Percentiles rank a stretch among this genome's conserved stretches.
Evolutionary conservation across 1,140 invertebrate species (phyloP).

Genomic region (Psilanteris sp.): DNA sequence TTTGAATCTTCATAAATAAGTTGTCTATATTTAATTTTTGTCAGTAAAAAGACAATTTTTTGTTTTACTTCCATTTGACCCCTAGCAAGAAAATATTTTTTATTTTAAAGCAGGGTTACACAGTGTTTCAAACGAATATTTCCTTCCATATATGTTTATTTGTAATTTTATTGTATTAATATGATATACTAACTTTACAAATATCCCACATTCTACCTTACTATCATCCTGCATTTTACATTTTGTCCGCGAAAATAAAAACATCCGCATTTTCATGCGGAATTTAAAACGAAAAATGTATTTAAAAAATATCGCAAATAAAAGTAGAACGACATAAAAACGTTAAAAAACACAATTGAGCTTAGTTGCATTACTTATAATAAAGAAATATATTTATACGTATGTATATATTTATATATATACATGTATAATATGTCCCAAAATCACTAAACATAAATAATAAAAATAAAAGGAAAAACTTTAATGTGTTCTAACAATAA

Average conservation of each 20-base stretch:
- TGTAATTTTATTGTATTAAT: constrained; percentile 33
- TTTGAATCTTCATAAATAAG: too few species aligned
- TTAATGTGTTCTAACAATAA: constrained; percentile 27
- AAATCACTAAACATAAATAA: constrained; percentile 19
- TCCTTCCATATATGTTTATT: constrained; percentile 40
- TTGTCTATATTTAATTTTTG: too few species aligned
- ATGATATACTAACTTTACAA: constrained; percentile 30
- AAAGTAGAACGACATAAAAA: constrained; percentile 29
- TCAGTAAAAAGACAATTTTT: too few species aligned
- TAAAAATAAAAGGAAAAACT: not conserved
- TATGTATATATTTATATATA: constrained; percentile 40
- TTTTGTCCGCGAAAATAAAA: constrained; percentile 6
- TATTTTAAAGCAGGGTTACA: constrained; percentile 20
- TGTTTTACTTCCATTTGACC: not conserved
- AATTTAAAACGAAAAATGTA: not conserved
- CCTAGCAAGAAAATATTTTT: constrained; percentile 5
- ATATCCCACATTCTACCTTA: constrained; percentile 33
- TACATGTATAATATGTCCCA: constrained; percentile 41
- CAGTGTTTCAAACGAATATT: constrained; percentile 16
- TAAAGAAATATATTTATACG: constrained; percentile 27
- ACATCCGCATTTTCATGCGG: not conserved
- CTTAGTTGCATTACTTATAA: constrained; percentile 61
- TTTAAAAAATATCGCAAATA: not conserved
- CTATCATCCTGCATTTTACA: constrained; percentile 20
- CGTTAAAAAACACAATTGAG: constrained; percentile 59